phyloP scores from a whole-genome alignment of 1,140 invertebrate genomes.

The Euglossa dilemma region DNA sequence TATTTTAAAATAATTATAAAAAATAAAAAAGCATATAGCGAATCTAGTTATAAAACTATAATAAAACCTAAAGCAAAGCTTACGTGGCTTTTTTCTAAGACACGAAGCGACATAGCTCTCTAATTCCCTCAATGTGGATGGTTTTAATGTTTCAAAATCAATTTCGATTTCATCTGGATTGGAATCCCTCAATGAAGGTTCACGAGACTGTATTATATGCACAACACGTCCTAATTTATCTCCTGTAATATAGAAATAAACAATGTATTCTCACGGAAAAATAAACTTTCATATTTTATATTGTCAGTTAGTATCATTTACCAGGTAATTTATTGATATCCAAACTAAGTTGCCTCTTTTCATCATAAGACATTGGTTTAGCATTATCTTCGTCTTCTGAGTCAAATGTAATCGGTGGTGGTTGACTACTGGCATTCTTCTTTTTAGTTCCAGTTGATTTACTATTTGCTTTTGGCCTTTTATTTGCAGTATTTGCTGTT shows the following conservation, averaged over 20 bases:
- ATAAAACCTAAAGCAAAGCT: conserved; percentile 91
- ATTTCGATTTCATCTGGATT: conserved; percentile 99
- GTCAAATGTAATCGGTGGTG: conserved; percentile 88
- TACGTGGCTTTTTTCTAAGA: conserved; percentile 98
- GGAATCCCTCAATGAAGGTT: conserved; percentile 98
- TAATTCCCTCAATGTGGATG: conserved; percentile 97
- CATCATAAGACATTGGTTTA: conserved; percentile 99
- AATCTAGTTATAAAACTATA: conserved; percentile 54
- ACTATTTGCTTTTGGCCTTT: conserved; percentile 85
- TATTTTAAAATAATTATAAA: neutral
- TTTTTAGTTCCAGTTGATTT: conserved; percentile 83
- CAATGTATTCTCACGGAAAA: conserved; percentile 39
- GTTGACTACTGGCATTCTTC: conserved; percentile 84
- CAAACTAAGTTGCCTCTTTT: conserved; percentile 98
- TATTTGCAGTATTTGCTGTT: conserved; percentile 82
- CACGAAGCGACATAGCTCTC: conserved; percentile 99
- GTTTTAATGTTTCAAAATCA: conserved; percentile 99
- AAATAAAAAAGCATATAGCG: neutral
- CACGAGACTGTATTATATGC: conserved; percentile 98
- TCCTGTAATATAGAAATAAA: conserved; percentile 85
- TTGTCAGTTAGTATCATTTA: conserved; percentile 77
- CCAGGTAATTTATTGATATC: conserved; percentile 99
- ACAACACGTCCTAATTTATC: conserved; percentile 99
- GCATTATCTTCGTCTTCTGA: conserved; percentile 98
- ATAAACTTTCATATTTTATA: neutral